Evolutionary conservation across 2,888 invertebrate genomes (phyloP), one percentile per base, ranked within the genome.

Genomic region (Orthosia incerta): DNA sequence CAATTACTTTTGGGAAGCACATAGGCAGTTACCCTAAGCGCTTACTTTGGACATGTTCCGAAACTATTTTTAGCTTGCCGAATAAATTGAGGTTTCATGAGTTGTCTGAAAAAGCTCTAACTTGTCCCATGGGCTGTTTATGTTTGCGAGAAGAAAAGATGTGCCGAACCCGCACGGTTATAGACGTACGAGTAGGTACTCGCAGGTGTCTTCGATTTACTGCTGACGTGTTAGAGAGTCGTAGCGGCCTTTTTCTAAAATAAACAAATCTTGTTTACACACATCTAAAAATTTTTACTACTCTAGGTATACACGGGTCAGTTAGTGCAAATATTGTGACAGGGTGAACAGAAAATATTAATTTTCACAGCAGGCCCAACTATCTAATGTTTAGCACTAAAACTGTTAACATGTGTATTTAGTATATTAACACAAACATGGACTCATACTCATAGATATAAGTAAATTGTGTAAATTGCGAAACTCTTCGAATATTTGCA

Each of bases 181-280:
- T 79, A 64, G 82, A 86, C 82, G 83, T 84, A 9, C 39, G 39
- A 39, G 31, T 31, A 45, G 39, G n/a, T 20, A 53, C 13, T 53
- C 13, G 53, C 13, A 82, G 84, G 86, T 82, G 74, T 77, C 80
- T 87, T 83, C 86, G 84, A 89, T 90, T 88, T 89, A 89, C 88
- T 86, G 85, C 84, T 85, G 86, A 85, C 85, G 79, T 75, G 72
- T 71, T 62, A 79, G 79, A 78, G 79, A 80, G 83, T 74, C 81
- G 66, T 56, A 79, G 68, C 57, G 76, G 71, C 71, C 72, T 66
- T 82, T 85, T 84, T 82, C 69, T 76, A 80, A 65, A 79, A 84
- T 80, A 80, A 76, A 80, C 80, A 77, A 81, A 81, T 79, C 79
- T 83, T 84, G 82, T 69, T 83, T 77, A 31, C 65, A 59, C 26